Evolutionary conservation across 2,888 invertebrate species (phyloP), one percentile per base, ranked within the genome.

Genomic region (Lydus trimaculatus): DNA sequence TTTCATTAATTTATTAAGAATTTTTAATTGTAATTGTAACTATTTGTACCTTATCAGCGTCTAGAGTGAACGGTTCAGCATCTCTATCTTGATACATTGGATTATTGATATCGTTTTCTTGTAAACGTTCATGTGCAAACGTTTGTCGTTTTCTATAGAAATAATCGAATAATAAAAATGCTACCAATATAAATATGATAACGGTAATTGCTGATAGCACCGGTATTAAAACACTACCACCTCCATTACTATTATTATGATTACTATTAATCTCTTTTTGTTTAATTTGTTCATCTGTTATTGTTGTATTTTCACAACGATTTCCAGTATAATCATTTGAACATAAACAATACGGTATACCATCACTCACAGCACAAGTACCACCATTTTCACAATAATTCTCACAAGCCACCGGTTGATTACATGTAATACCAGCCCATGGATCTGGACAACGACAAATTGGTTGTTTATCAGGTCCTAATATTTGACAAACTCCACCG

Each of bases 41-140:
- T 33, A 31, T 36, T 36, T 36, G 78, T 83, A 91, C 91, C 87
- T 90, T 90, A 79, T 91, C 91, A 43, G 90, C 87, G 76, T 89
- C 88, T 71, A 88, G 81, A 39, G 87, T 85, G 73, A 89, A 88
- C 1, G 87, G 87, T 73, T 89, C 89, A 25, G 90, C 90, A 71
- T 90, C 90, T 76, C 90, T 89, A 73, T 93, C 93, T 78, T 94
- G 89, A 85, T 94, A 95, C 91, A 95, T 94, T 31, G 95, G 95
- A 88, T 95, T 95, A 87, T 94, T 95, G 64, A 85, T 85, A 81
- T 95, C 93, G 85, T 93, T 94, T 85, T 95, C 94, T 68, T 93
- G 89, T 79, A 95, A 90, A 13, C 94, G 88, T 70, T 92, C 91
- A 86, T 95, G 95, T 76, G 91, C 90, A 83, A 94, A 94, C 63